Percentiles rank a stretch among this genome's conserved stretches.
phyloP scores from a whole-genome alignment of 1,140 invertebrate genomes.

The Drosophila bifasciata region DNA sequence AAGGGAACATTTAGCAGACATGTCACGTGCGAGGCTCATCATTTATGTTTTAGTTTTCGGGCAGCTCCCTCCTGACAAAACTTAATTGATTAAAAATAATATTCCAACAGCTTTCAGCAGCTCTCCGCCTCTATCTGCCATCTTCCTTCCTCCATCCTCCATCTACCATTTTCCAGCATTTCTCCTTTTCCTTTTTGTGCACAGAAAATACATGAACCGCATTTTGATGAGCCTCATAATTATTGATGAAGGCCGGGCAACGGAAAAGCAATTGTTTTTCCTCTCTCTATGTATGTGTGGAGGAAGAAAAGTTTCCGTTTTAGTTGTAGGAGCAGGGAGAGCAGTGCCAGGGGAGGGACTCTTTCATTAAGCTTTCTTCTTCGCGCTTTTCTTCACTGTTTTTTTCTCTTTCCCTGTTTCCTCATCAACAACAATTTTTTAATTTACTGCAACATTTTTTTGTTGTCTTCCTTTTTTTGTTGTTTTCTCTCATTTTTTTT shows the following conservation, averaged over 20 bases:
- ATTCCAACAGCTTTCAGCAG: constrained; percentile 37
- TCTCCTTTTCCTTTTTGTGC: background rate
- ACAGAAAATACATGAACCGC: constrained; percentile 39
- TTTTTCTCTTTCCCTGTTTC: constrained; percentile 32
- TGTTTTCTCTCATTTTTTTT: background rate
- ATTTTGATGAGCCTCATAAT: constrained; percentile 56
- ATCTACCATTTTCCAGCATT: constrained; percentile 5
- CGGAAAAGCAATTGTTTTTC: constrained; percentile 17
- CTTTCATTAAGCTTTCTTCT: background rate
- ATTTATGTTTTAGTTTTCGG: constrained; percentile 68
- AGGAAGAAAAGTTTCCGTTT: background rate
- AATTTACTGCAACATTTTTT: constrained; percentile 52
- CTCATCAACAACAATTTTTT: constrained; percentile 58
- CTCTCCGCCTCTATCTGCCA: too few species aligned
- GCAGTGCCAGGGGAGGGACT: too few species aligned
- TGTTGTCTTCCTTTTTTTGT: background rate
- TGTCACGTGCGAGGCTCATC: constrained; percentile 71
- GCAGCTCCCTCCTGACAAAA: constrained; percentile 51
- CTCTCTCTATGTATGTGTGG: background rate
- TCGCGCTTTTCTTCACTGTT: background rate
- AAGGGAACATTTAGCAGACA: constrained; percentile 62
- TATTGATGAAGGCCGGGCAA: constrained; percentile 35
- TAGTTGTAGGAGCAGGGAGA: too few species aligned
- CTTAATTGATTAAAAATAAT: constrained; percentile 82
- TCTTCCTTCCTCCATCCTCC: background rate